These are phyloP conservation scores for Austrofundulus limnaeus DNA, from an alignment of 2,113 vertebrate species.

Conservation along the genomic window DNA sequence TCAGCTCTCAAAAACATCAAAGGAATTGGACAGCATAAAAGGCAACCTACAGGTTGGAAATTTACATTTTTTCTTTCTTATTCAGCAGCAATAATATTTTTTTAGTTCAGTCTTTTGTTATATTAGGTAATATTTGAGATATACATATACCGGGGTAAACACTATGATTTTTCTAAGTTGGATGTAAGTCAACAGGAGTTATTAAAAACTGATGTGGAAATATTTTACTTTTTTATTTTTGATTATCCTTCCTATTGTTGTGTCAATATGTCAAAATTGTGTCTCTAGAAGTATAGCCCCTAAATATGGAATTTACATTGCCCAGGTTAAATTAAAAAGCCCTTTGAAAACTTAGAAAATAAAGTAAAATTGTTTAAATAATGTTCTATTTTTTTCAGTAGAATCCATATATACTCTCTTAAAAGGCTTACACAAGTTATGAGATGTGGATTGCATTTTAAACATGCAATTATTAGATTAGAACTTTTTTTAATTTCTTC, in stretches of 20 bases:
- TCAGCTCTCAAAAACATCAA: constrained; percentile 92
- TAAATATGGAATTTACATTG: not conserved
- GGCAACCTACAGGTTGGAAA: constrained; percentile 88
- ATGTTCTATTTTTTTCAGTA: not conserved
- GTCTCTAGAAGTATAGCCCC: constrained; percentile 22
- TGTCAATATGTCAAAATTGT: not conserved
- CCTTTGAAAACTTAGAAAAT: no score
- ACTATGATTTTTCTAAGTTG: no score
- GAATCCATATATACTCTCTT: not conserved
- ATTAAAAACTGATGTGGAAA: constrained; percentile 35
- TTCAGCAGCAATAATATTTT: constrained; percentile 6
- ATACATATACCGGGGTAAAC: no score
- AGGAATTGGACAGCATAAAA: constrained; percentile 93
- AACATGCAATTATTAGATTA: no score
- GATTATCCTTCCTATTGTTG: constrained; percentile 33
- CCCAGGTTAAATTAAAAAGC: no score
- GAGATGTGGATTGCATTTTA: no score
- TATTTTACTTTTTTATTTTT: not conserved
- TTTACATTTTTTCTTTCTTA: constrained; percentile 35
- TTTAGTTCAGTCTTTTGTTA: constrained; percentile 2
- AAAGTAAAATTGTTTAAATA: no score
- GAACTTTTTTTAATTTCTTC: no score
- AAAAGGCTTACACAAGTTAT: not conserved
- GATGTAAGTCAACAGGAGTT: constrained; percentile 10
- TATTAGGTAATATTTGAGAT: constrained; percentile 4